Evolutionary conservation across 2,113 vertebrate genomes (phyloP).

Genomic region (Nerophis lumbriciformis): DNA sequence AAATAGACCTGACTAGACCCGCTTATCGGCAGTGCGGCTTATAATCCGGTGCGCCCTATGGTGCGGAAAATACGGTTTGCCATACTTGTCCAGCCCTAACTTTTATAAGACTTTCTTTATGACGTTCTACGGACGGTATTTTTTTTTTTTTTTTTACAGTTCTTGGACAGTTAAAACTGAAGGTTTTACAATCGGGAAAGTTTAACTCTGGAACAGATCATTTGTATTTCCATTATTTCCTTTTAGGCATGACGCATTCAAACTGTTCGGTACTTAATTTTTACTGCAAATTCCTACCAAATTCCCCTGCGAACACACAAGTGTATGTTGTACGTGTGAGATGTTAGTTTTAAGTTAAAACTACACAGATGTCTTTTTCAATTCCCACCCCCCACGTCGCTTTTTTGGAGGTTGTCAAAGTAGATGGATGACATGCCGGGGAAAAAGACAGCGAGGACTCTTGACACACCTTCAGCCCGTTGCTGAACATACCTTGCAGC

Average conservation of each 20-base stretch:
- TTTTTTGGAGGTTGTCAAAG: constrained; percentile 15
- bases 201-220: too few relatives aligned
- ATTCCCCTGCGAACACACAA: not conserved
- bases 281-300: not conserved
- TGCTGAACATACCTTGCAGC: constrained; percentile 35
- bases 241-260: not conserved
- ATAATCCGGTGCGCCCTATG: too few relatives aligned
- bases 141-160: too few relatives aligned
- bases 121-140: too few relatives aligned
- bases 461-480: constrained; percentile 14
- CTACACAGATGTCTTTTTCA: constrained; percentile 14
- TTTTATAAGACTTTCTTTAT: too few relatives aligned
- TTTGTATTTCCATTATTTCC: too few relatives aligned
- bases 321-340: constrained; percentile 9
- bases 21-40: too few relatives aligned
- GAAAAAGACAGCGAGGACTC: not conserved
- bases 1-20: too few relatives aligned
- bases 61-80: too few relatives aligned
- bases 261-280: not conserved
- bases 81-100: too few relatives aligned
- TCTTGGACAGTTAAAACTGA: too few relatives aligned
- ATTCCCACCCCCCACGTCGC: constrained; percentile 34
- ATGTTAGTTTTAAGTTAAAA: constrained; percentile 24
- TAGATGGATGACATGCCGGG: constrained; percentile 26
- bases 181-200: too few relatives aligned